Conservation (phyloP, 2,797 vertebrate species). For the Spheniscus humboldti region DNA sequence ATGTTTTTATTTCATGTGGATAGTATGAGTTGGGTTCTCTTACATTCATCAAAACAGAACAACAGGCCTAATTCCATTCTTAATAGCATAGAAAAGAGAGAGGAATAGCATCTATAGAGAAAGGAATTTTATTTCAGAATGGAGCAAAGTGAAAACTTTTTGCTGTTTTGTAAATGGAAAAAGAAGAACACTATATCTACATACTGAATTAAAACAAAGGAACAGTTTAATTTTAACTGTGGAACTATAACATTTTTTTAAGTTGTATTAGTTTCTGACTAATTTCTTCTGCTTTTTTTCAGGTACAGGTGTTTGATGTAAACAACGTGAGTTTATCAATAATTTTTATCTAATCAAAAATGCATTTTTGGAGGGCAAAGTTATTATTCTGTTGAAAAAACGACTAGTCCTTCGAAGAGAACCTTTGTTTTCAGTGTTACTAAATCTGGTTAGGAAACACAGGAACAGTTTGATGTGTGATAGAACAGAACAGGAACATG, state of each 20-base stretch:
- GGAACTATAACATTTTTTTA: neutral
- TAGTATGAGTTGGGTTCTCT: accelerated
- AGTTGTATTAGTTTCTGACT: neutral
- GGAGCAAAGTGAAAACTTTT: neutral
- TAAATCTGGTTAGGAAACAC: neutral
- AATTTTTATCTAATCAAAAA: neutral
- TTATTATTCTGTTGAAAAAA: neutral
- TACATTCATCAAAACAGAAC: neutral
- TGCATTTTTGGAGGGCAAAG: neutral
- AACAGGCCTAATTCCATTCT: neutral
- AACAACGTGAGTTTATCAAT: neutral
- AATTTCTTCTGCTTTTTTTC: neutral
- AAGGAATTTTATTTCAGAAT: neutral
- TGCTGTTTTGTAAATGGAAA: neutral
- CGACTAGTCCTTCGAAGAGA: neutral
- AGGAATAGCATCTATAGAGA: neutral
- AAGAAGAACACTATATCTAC: neutral
- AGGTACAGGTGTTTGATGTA: neutral
- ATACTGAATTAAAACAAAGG: neutral
- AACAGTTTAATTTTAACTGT: neutral
- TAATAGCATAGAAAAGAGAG: neutral
- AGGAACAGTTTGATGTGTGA: neutral
- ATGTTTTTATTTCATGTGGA: neutral
- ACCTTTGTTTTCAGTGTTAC: neutral
- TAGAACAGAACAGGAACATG: neutral